Base-by-base conservation (phyloP, 1,140 invertebrate genomes). In the Aphelenchoides avenae region DNA sequence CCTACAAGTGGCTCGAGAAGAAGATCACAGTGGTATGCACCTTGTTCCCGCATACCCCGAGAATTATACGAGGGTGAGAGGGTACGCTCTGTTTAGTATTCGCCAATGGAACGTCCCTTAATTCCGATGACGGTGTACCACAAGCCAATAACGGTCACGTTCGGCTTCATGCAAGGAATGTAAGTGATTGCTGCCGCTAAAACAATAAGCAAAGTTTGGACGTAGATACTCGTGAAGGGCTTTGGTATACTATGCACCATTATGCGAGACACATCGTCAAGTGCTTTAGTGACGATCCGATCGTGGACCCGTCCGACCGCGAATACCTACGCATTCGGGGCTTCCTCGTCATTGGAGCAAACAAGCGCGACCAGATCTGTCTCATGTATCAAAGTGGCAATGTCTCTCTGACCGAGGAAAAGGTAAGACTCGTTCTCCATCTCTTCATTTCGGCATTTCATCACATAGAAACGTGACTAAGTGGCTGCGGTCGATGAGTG, bases 141-240 rank as follows among this genome's bases (percentile, higher is more conserved):
- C 31, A 60, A 60, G 30, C 57, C 57, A 7, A 44, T 37, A 6
- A 60, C 57, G 11, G 24, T 41, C 27, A 60, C 57, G 15, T 60
- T 60, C 40, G 57, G 57, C 13, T 60, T 60, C 40, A 62, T 60
- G 24, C 43, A 47, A 18, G 57, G 58, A 61, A 60, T 60, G 52
- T 57, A 24, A 61, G 55, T 61, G 18, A 18, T 27, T 43, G 30
- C 1, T 1, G n/a, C n/a, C 22, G 42, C 24, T 44, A 9, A 24
- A 44, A 44, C 20, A 20, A 3, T 13, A 44, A 3, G 11, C 13
- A 24, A 44, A 44, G n/a, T n/a, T n/a, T n/a, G n/a, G n/a, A n/a
- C n/a, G n/a, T 24, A 44, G 30, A 44, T 26, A 44, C n/a, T 4
- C 13, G 22, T 20, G 13, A 36, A 36, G n/a, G 22, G 5, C 6